Evolutionary conservation across 2,888 invertebrate genomes (phyloP), one percentile per base, ranked within the genome.

Genomic region (Hedychridium roseum): DNA sequence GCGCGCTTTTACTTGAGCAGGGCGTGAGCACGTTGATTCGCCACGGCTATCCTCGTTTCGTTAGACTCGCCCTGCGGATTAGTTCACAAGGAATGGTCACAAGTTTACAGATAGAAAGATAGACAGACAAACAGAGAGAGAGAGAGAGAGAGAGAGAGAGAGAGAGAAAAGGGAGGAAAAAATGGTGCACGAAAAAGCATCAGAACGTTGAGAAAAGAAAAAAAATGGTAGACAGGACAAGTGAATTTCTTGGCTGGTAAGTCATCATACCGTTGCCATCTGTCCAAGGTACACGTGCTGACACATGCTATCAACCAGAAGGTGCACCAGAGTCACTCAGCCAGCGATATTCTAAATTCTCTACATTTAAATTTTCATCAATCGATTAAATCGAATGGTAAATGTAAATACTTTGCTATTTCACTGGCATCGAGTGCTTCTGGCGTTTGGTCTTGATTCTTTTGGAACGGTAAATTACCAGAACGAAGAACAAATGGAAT

Each of bases 11-110:
- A 91, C 88, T 94, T 94, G 82, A 95, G 90, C 79, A 97, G 90
- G 83, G 96, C 95, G 84, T 94, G 93, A 79, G 97, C 95, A 77
- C 95, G 89, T 84, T 95, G 92, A 84, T 97, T 97, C 79, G 97
- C 97, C 81, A 93, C 91, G 81, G 90, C 90, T 89, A 97, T 95
- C 85, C 96, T 91, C 78, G 91, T 90, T 85, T 94, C 93, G 83
- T 97, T 97, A 71, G 95, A 92, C 82, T 91, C 90, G 71, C 89
- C 92, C 88, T 89, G 84, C 49, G 74, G 66, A 66, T 65, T 65
- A 63, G 38, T 27, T 35, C 11, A 20, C 20, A 21, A 27, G 7
- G 7, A 20, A 28, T 15, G 39, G 37, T 35, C 6, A 9, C 42
- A 41, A 12, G 11, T 34, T 27, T 21, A 30, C 41, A 55, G 28